Evolutionary conservation across 37 sponge, comb jelly and placozoan species (phyloP).

Genomic region (Ephydatia muelleri): DNA sequence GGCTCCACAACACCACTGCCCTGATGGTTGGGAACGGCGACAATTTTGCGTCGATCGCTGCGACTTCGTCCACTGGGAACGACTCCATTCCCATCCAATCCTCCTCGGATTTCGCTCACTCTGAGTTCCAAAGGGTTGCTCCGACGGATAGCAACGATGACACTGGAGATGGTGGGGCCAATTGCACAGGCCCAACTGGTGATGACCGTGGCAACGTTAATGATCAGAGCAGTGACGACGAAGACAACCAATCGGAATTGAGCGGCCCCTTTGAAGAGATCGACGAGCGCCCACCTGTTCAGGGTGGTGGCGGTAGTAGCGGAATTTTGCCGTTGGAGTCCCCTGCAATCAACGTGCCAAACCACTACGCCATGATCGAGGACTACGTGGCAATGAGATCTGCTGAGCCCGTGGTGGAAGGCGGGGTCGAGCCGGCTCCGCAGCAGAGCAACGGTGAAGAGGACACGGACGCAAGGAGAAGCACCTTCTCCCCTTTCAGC

Average conservation of each 20-base stretch:
- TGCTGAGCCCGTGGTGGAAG: not conserved
- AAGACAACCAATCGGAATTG: constrained; percentile 37
- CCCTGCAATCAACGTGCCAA: not conserved
- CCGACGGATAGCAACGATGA: not conserved
- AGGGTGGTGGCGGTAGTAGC: not conserved
- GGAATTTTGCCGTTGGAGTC: not conserved
- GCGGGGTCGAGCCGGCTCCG: not conserved
- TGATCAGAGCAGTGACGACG: not conserved
- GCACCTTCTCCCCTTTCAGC: not conserved
- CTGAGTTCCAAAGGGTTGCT: not conserved
- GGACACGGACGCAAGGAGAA: not conserved
- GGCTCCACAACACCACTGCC: not conserved
- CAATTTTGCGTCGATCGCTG: too few species aligned
- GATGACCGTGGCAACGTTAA: not conserved
- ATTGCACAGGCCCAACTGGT: not conserved
- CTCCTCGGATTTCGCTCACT: constrained; percentile 32
- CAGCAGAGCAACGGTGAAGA: not conserved
- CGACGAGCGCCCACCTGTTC: not conserved
- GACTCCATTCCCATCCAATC: constrained; percentile 30
- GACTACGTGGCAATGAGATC: not conserved
- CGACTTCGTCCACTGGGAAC: too few species aligned
- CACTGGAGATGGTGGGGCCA: not conserved
- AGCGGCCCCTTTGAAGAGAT: constrained; percentile 64
- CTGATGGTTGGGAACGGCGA: too few species aligned
- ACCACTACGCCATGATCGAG: not conserved